Evolutionary conservation across 2,888 invertebrate species (phyloP), one percentile per base, ranked within the genome.

Genomic region (Sinotaia quadrata): DNA sequence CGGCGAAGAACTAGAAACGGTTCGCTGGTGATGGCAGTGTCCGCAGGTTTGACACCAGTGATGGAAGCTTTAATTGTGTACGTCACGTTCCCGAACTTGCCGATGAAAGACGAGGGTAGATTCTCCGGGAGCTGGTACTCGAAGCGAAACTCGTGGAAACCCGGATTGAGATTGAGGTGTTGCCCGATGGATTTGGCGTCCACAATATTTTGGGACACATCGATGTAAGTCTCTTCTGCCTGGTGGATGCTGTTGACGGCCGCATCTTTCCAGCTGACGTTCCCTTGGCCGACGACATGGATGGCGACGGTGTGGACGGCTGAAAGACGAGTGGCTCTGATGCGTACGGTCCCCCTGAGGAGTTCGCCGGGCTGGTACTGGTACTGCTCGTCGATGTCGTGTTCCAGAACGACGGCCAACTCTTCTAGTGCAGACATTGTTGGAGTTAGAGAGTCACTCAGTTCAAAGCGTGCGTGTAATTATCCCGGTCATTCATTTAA

Each of bases 321-420:
- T 0, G 75, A 66, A 10, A 74, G 71, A 1, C 73, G 56, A 4
- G 65, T 47, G 2, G 72, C 63, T 44, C 59, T 72, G 37, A 78
- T 37, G 21, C 36, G 34, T 18, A 84, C 75, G 31, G 75, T 70
- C 3, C 87, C 87, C 5, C 84, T 67, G 18, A 88, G 73, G 27
- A 81, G 77, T 79, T 88, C 87, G 10, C 87, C 87, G 1, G 87
- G 87, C 62, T 85, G 85, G 61, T 87, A 87, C 77, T 87, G 87
- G 68, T 88, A 88, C 70, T 88, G 87, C 72, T 87, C 87, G 72
- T 88, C 87, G 21, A 88, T 88, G 72, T 88, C 87, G 71, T 87
- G 87, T 69, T 87, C 86, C 41, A 88, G 75, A 24, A 75, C 75
- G 4, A 87, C 85, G 33, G 78, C 78, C 56, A 87, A 75, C 51